Base-by-base conservation (phyloP, 92 coral and sea anemone species). In the Muricea muricata region DNA sequence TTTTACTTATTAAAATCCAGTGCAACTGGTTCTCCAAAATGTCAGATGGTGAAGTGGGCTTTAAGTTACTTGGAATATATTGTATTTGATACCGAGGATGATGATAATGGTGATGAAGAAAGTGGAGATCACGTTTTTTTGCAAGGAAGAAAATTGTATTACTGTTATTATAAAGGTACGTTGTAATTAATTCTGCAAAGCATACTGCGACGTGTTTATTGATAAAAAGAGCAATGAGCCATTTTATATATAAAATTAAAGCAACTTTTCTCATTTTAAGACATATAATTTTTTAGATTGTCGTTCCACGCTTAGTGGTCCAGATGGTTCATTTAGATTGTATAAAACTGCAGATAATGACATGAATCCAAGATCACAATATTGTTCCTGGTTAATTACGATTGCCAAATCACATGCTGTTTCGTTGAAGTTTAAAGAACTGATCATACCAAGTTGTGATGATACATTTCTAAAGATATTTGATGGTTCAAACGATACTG, bases 81-180 rank as follows among this genome's bases (percentile, higher is more conserved):
- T 33, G 37, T 47, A 45, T 73, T 35, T n/a, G n/a, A n/a, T n/a
- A n/a, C n/a, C n/a, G n/a, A n/a, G n/a, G n/a, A n/a, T n/a, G n/a
- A n/a, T n/a, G 0, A 24, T 20, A 42, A 45, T 45, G 2, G 6
- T 41, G 80, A 73, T 45, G 18, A 14, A 1, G 28, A 14, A 8
- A 11, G 10, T 7, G 80, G 57, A 20, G 47, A 28, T 47, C 80
- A 73, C 25, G 80, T 73, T 25, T 73, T 73, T 23, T 18, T 6
- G 10, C 7, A n/a, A 21, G 13, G 28, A 45, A 47, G 29, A 47
- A 42, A 8, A 23, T 15, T 73, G 55, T 73, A 14, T 39, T 73
- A 73, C 47, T 73, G 80, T 45, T 73, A 73, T 35, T 73, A 73
- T 73, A n/a, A 73, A 42, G 37, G 80, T 73, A 45, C 11, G 80